A percentile compares a stretch with the other conserved stretches of the same genome.
These are phyloP conservation scores for Lasioglossum albipes DNA, from an alignment of 1,140 invertebrate species.

Conservation along the genomic window DNA sequence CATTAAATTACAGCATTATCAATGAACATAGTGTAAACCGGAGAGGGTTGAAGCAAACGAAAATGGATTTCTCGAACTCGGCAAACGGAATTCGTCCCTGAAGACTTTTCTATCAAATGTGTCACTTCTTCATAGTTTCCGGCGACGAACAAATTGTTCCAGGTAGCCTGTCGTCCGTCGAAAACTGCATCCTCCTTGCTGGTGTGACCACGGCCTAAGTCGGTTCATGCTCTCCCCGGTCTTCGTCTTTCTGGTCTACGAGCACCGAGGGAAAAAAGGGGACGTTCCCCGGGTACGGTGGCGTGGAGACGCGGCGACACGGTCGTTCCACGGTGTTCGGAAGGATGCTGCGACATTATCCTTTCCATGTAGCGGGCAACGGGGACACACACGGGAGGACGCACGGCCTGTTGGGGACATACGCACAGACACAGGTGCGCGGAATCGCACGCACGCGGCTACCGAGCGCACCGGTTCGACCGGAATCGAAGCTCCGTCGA, in stretches of 20 bases:
- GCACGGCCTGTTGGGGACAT: conserved; percentile 26
- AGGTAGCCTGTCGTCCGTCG: too few species aligned
- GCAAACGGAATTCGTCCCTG: too few species aligned
- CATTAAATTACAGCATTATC: too few species aligned
- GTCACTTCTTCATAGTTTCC: too few species aligned
- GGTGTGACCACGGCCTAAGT: conserved; percentile 6
- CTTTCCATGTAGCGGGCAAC: conserved; percentile 48
- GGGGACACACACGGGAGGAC: conserved; percentile 35
- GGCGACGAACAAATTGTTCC: too few species aligned
- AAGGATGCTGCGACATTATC: conserved; percentile 63
- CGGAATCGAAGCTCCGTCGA: conserved; percentile 67
- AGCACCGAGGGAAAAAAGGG: background rate
- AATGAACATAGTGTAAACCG: too few species aligned
- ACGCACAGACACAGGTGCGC: conserved; percentile 18
- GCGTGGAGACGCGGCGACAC: conserved; percentile 52
- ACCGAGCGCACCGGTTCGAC: conserved; percentile 68
- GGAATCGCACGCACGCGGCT: conserved; percentile 44
- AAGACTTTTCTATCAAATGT: too few species aligned
- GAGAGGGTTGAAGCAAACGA: too few species aligned
- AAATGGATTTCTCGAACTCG: too few species aligned
- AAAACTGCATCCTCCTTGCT: background rate
- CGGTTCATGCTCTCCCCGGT: background rate
- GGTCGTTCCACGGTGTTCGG: conserved; percentile 58
- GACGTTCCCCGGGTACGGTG: conserved; percentile 30
- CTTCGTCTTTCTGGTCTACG: conserved; percentile 16